Evolutionary conservation across 2,888 invertebrate genomes (phyloP), one percentile per base, ranked within the genome.

Genomic region (Beris chalybata): DNA sequence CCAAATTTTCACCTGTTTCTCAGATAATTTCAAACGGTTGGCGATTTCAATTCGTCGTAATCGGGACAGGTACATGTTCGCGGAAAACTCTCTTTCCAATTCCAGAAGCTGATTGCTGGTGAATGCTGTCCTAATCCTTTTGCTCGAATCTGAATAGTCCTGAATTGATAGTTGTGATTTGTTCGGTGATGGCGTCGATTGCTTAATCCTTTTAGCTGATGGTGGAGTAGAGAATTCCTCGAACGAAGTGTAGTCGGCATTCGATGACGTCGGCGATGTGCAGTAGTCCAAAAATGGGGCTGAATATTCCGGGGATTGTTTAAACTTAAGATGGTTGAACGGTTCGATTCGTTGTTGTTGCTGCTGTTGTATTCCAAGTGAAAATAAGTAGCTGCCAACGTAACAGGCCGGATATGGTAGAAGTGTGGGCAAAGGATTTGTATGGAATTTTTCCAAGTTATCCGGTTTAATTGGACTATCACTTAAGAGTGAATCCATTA

Each of bases 1-100:
- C 96, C 95, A 93, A 72, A 93, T 93, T 79, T 93, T 96, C 70
- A 96, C 95, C 82, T 96, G 96, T 76, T 96, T 97, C 80, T 97
- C 97, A 0, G 93, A 93, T 0, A 97, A 81, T 59, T 91, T 87
- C 68, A 96, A 80, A 71, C 91, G 88, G 32, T 93, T 94, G 4
- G 97, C 96, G 64, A 97, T 96, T 81, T 97, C 95, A 71, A 97
- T 96, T 67, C 96, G 84, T 61, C 96, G 84, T 71, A 96, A 79
- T 50, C 96, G 85, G 0, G 95, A 94, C 44, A 97, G 82, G 76
- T 97, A 97, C 89, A 94, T 95, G 77, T 95, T 96, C 73, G 89
- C 81, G 0, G 92, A 84, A 79, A 96, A 97, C 77, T 95, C 96
- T 61, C 94, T 82, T 79, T 96, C 95, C 66, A 97, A 81, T 75